Base-by-base conservation (phyloP, 2,113 vertebrate species). In the Carassius auratus region DNA sequence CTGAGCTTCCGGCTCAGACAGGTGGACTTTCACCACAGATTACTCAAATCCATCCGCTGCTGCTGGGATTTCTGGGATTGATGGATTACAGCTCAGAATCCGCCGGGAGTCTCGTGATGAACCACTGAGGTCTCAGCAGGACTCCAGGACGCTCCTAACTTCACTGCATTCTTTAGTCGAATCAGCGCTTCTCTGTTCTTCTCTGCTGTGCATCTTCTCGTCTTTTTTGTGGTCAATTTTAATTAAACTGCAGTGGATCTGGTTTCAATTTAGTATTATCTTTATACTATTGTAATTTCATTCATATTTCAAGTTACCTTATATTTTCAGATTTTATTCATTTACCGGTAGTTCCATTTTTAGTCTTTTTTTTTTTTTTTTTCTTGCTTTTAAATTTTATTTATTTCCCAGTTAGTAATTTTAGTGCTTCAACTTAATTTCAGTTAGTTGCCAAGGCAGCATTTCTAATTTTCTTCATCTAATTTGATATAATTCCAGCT, bases 91-190 rank as follows among this genome's bases (percentile, higher is more conserved):
- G 19, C 76, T 62, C 19, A 52, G 83, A 83, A 26, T 36, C 23
- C 76, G 75, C 23, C 10, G 38, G 38, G 73, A 4, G 77, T 76
- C 76, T 86, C 4, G 50, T 76, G 81, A 86, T 83, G 30, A n/a
- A 21, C 62, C 64, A 19, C 84, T 80, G 57, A 76, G 8, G 13
- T 1, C 19, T 5, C 36, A 21, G 19, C 8, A 4, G 12, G 14
- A 21, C 36, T 42, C 1, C 1, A 33, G 36, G 6, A 68, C 64
- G 64, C 26, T 15, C 30, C 13, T 30, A 17, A 68, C 64, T 33
- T 66, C 45, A 48, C 9, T 48, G 8, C 45, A 48, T 8, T 45
- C 9, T 45, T 45, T 45, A 9, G 42, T 45, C 12, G 13, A 62
- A 12, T 13, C 1, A 26, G 3, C 23, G 4, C 2, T 30, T 30